Evolutionary conservation across 2,888 invertebrate genomes (phyloP), one percentile per base, ranked within the genome.

Genomic region (Volucella inanis): DNA sequence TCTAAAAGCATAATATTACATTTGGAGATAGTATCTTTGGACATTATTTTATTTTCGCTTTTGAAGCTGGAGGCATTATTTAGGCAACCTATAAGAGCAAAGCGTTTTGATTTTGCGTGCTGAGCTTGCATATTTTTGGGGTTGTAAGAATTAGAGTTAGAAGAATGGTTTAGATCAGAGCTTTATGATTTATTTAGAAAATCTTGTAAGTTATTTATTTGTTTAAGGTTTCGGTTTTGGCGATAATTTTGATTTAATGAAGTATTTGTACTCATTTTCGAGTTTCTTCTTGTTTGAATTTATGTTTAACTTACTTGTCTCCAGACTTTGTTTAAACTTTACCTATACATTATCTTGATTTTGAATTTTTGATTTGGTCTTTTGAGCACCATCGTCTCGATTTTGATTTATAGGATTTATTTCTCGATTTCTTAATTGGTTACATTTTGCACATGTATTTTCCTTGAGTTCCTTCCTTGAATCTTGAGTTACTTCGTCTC

Each of bases 1-100:
- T 57, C 39, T n/a, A 57, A n/a, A n/a, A 57, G 57, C 57, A 57
- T 57, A 55, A 38, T 55, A n/a, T 55, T 55, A 8, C 8, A n/a
- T 31, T 55, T 55, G 55, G 12, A 38, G 55, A 38, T 55, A 38
- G 55, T 55, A n/a, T 39, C 55, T 55, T 55, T 55, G 6, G 55
- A 31, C 6, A 22, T 9, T 31, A 52, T 8, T 22, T 52, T 52
- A 22, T 31, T 52, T 52, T 52, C 52, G 22, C 22, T 52, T 12
- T 31, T 55, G 38, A 55, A 55, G n/a, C 39, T 38, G 12, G 55
- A 55, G 14, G 55, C 55, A 31, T 55, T 55, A 55, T 55, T 55
- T 38, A 55, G 12, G n/a, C 38, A 55, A n/a, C 55, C 55, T 55
- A 43, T 59, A 41, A 14, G 59, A 59, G 59, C 59, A 59, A 59